Evolutionary conservation across 2,888 invertebrate genomes (phyloP), one percentile per base, ranked within the genome.

Genomic region (Branchellion lobata): DNA sequence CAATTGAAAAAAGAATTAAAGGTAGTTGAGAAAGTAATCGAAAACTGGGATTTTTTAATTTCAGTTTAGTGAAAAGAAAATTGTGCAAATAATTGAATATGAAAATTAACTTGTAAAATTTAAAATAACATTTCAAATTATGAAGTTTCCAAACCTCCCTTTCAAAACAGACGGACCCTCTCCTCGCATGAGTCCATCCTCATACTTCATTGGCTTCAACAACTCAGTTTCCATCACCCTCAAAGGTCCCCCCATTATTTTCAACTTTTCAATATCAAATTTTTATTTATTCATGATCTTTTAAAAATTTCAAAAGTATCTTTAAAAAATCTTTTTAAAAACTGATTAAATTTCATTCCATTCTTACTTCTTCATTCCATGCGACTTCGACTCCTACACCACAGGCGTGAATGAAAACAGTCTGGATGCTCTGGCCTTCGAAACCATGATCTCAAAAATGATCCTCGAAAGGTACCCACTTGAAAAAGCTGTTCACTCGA

Each of bases 381-480:
- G n/a, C n/a, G n/a, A n/a, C n/a, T n/a, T n/a, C n/a, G n/a, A n/a
- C n/a, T n/a, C n/a, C n/a, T n/a, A n/a, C n/a, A n/a, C n/a, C n/a
- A n/a, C 61, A 77, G 77, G 77, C 21, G 77, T 77, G 0, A 57
- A 77, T 33, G 77, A 77, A 14, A 33, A 77, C 33, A 27, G 77
- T 21, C 34, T 77, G 77, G 77, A 77, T 29, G 53, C 77, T 33
- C 40, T 77, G 65, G 33, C 77, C 31, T 77, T 77, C 36, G 77
- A 77, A 29, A 77, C 77, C 31, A 77, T 77, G 77, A 77, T 77
- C 21, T 53, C 77, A 1, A 33, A 57, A 24, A n/a, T 27, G 65
- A 77, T 77, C 24, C 65, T 77, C 14, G 77, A 77, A 65, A 77
- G 77, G 61, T 57, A n/a, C n/a, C n/a, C n/a, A n/a, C n/a, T n/a